Percentiles rank a stretch among this genome's conserved stretches.
These are phyloP conservation scores for Athene cunicularia DNA, from an alignment of 2,113 vertebrate species.

Conservation along the genomic window DNA sequence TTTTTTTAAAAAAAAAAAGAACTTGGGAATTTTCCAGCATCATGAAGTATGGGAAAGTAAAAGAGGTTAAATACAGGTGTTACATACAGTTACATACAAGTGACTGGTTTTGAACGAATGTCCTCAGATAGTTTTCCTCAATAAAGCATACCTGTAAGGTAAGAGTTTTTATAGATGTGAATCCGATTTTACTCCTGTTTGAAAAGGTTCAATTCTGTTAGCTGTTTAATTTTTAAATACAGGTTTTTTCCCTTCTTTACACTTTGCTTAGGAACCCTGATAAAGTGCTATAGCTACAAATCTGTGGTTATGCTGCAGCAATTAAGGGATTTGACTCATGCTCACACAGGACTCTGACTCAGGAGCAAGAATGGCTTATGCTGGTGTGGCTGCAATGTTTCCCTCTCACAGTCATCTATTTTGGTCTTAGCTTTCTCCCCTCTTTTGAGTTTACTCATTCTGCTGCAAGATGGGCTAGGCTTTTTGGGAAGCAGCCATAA, in stretches of 20 bases:
- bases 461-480: neutral
- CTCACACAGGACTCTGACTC: conserved; percentile 22
- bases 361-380: neutral
- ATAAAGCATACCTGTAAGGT: neutral
- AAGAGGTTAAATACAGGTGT: neutral
- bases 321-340: conserved; percentile 30
- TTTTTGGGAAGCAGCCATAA: neutral
- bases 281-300: neutral
- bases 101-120: neutral
- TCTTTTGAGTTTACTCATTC: neutral
- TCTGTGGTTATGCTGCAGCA: neutral
- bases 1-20: neutral
- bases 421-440: neutral
- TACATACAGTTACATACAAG: neutral
- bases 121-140: neutral
- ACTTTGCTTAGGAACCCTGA: neutral
- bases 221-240: neutral
- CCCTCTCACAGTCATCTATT: neutral
- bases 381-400: neutral
- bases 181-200: neutral
- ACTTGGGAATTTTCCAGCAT: neutral
- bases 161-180: neutral
- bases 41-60: neutral
- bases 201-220: neutral
- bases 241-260: neutral